Evolutionary conservation across 2,888 invertebrate genomes (phyloP), one percentile per base, ranked within the genome.

Genomic region (Drosophila birchii): DNA sequence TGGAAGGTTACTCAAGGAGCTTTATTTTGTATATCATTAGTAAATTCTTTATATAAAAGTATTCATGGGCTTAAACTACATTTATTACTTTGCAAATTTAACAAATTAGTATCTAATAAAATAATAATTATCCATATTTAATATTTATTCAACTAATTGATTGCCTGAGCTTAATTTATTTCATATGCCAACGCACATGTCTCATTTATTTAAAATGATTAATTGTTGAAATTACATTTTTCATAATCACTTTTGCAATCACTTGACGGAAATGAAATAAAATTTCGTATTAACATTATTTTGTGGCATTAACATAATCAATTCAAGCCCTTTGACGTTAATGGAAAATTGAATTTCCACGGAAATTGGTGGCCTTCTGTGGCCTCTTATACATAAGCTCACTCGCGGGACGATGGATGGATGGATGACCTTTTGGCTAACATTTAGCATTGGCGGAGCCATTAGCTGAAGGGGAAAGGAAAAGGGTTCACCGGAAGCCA

Each of bases 351-450:
- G 6, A 47, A 39, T 67, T 54, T 54, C 9, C 68, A 34, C 18
- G 14, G n/a, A 34, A 64, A 62, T 39, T 47, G 41, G 32, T 60
- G 38, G 45, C n/a, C 62, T 53, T 53, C 34, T 18, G 51, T 20
- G 47, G 51, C 20, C 12, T 51, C 14, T 34, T 39, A 4, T 8
- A 29, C 45, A 38, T 38, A n/a, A 26, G 23, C 56, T 55, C 16
- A 26, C 20, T 36, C 18, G 26, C 7, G 34, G 39, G 47, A 47
- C 43, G 66, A 45, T 62, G 32, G 59, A 63, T 62, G 32, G 59
- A 63, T 38, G 26, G 45, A 26, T 55, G 71, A 72, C 71, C 54
- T 72, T 44, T 34, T 20, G 41, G 60, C 49, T 32, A 72, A 59
- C 60, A 54, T 71, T 72, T 49, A 55, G 14, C 60, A 55, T 60